Conservation (phyloP, 2,797 vertebrate species). For the Etheostoma perlongum region DNA sequence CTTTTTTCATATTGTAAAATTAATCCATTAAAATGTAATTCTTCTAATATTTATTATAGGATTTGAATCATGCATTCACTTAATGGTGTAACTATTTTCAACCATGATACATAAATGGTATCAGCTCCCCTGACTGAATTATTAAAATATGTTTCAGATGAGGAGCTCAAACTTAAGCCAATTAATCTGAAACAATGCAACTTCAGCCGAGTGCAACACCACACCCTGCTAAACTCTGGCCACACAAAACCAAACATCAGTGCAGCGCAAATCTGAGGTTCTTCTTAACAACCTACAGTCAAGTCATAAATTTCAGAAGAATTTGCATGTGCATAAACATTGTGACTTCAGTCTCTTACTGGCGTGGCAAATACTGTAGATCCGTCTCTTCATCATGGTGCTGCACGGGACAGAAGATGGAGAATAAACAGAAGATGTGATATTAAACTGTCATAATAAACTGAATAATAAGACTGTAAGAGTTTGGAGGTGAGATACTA, state of each 20-base stretch:
- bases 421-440: slow-evolving; percentile 23
- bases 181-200: slow-evolving; percentile 18
- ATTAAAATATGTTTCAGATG: slow-evolving; percentile 27
- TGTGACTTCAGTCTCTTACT: slow-evolving; percentile 2
- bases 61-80: slow-evolving; percentile 10
- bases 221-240: slow-evolving; percentile 11
- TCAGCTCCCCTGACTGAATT: neutral
- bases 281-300: neutral
- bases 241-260: neutral
- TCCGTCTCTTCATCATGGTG: neutral
- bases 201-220: neutral
- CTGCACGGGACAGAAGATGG: neutral
- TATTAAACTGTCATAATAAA: slow-evolving; percentile 24
- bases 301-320: slow-evolving; percentile 14
- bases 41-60: neutral
- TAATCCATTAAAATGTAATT: slow-evolving; percentile 13
- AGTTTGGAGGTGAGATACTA: slow-evolving; percentile 27
- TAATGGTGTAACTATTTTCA: slow-evolving; percentile 5
- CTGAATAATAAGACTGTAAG: slow-evolving; percentile 16
- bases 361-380: neutral
- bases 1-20: neutral
- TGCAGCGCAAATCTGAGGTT: neutral
- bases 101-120: neutral
- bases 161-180: slow-evolving; percentile 18
- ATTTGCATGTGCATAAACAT: neutral